These are phyloP conservation scores for Cryptotermes secundus DNA, from an alignment of 1,140 invertebrate species.

Conservation along the genomic window DNA sequence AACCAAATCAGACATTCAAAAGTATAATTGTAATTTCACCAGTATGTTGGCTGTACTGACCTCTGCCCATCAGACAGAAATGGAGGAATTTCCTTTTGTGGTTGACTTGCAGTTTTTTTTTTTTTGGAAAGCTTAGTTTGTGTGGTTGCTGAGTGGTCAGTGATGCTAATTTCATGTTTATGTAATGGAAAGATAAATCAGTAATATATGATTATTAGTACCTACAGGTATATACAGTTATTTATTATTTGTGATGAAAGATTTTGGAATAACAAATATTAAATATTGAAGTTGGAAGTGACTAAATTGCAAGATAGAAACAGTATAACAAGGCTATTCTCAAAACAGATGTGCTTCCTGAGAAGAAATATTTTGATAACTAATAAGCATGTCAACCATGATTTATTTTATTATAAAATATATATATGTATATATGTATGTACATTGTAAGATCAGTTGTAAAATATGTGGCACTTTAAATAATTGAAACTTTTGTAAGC, in stretches of 20 bases:
- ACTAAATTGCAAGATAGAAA: not conserved
- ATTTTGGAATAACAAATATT: not conserved
- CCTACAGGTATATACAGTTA: not conserved
- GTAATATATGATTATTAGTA: not conserved
- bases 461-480: not conserved
- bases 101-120: too few species aligned
- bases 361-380: not conserved
- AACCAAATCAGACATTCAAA: too few species aligned
- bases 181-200: not conserved
- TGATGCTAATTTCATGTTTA: too few species aligned
- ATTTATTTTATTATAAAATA: not conserved
- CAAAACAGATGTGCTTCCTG: not conserved
- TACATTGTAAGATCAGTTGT: slow-evolving; percentile 6
- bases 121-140: not conserved
- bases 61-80: too few species aligned
- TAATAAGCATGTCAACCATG: not conserved
- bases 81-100: too few species aligned
- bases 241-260: not conserved
- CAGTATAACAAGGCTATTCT: not conserved
- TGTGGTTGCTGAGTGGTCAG: not conserved
- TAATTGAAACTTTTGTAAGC: slow-evolving; percentile 8
- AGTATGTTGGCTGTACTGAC: too few species aligned
- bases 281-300: not conserved
- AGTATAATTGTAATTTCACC: too few species aligned
- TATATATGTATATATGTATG: slow-evolving; percentile 5